phyloP scores from a whole-genome alignment of 2,113 vertebrate genomes.

The Perccottus glenii region DNA sequence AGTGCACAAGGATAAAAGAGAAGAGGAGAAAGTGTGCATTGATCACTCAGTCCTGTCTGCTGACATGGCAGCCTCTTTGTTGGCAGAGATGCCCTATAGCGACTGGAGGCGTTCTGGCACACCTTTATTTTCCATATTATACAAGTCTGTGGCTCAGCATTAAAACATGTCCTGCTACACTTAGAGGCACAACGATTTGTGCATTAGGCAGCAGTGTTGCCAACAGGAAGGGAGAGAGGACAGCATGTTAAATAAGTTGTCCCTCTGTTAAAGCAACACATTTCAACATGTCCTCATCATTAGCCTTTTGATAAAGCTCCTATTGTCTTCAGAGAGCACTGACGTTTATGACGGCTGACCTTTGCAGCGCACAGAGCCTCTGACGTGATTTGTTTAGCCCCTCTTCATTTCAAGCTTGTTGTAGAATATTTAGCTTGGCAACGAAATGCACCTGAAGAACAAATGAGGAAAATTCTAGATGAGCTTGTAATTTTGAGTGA shows the following conservation, averaged over 20 bases:
- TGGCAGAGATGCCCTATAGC: constrained; percentile 28
- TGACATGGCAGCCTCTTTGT: constrained; percentile 56
- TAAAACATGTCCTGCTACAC: constrained; percentile 8
- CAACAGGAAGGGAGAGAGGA: not conserved
- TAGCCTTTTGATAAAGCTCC: not conserved
- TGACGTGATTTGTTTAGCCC: constrained; percentile 16
- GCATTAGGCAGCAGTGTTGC: not conserved
- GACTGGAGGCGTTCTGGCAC: constrained; percentile 32
- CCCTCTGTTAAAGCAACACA: constrained; percentile 20
- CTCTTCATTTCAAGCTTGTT: constrained; percentile 4
- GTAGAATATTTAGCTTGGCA: constrained; percentile 18
- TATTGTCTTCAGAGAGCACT: constrained; percentile 1
- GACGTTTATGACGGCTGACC: constrained; percentile 40
- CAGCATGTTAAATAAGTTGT: constrained; percentile 25
- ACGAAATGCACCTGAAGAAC: constrained; percentile 6
- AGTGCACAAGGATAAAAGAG: constrained; percentile 11
- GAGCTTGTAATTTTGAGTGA: constrained; percentile 1
- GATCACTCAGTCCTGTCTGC: constrained; percentile 45
- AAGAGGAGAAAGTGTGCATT: constrained; percentile 28
- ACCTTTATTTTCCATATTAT: constrained; percentile 13
- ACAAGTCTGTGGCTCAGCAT: not conserved
- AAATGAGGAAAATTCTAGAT: constrained; percentile 21
- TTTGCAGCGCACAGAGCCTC: constrained; percentile 8
- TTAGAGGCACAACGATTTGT: not conserved
- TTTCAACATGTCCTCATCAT: constrained; percentile 21